phyloP scores from a whole-genome alignment of 2,888 invertebrate species.

The Melolontha melolontha region DNA sequence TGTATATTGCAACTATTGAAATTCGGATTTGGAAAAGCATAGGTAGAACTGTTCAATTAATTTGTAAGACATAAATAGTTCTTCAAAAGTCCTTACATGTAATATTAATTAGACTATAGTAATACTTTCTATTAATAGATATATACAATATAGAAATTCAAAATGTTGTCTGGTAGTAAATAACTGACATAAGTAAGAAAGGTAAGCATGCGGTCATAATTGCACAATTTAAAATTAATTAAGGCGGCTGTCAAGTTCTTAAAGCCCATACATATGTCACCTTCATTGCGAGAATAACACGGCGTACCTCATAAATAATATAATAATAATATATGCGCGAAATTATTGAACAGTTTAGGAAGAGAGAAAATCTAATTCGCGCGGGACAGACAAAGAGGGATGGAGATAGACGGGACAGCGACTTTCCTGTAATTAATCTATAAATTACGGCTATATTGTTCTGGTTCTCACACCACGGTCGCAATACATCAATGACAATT shows the following conservation, averaged over 20 bases:
- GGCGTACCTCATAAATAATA: slow-evolving; percentile 39
- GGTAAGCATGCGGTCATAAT: slow-evolving; percentile 10
- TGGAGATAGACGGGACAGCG: slow-evolving; percentile 35
- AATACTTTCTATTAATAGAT: too few species aligned
- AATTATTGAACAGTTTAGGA: slow-evolving; percentile 35
- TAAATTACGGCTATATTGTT: slow-evolving; percentile 52
- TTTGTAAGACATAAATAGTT: too few species aligned
- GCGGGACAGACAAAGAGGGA: slow-evolving; percentile 14
- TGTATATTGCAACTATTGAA: too few species aligned
- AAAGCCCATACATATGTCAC: slow-evolving; percentile 32
- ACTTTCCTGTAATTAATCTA: slow-evolving; percentile 51
- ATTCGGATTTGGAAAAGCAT: too few species aligned
- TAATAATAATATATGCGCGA: slow-evolving; percentile 39
- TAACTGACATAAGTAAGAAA: too few species aligned
- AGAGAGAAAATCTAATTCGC: neutral
- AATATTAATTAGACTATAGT: too few species aligned
- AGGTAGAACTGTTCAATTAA: too few species aligned
- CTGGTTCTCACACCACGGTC: slow-evolving; percentile 51
- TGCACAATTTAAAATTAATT: slow-evolving; percentile 32
- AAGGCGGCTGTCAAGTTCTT: slow-evolving; percentile 33
- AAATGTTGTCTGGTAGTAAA: too few species aligned
- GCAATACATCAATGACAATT: slow-evolving; percentile 53
- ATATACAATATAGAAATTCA: too few species aligned
- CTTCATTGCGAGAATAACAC: slow-evolving; percentile 36
- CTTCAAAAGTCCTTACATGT: too few species aligned